Base-by-base conservation (phyloP, 2,888 invertebrate genomes). In the Amphipoea oculea region DNA sequence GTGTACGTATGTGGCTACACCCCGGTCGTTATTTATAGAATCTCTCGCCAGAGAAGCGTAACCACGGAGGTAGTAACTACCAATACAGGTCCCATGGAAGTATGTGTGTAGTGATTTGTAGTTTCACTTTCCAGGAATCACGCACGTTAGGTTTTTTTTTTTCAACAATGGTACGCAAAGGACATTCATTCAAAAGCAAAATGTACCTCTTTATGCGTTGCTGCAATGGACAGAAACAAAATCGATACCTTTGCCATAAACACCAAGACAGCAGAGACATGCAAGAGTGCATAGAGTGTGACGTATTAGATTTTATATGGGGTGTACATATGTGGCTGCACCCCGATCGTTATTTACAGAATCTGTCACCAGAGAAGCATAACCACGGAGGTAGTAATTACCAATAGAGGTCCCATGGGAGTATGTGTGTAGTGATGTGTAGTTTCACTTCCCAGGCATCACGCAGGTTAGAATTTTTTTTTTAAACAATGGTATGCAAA, bases 191-290 rank as follows among this genome's bases (percentile, higher is more conserved):
- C 62, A 14, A 7, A 29, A 17, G 63, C 14, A 63, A 36, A 17
- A 62, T 36, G 36, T 36, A 36, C 36, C 29, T 17, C 62, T 29
- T 1, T 36, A 7, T 29, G 62, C 7, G 6, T 17, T 62, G 29
- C 23, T 23, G 42, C 42, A 48, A 51, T 69, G 36, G 2, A 48
- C 9, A 17, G 36, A 48, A 66, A 48, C 17, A 36, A 72, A 65
- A 36, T 45, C 63, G 23, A 45, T 63, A 14, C 63, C 63, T 63
- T 29, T 48, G 70, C 48, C 57, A 60, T 48, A 54, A 73, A 36
- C 14, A 76, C 75, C 36, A 76, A 72, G 71, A 48, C 0, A 60
- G 7, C 72, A 76, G 57, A 48, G 29, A 48, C n/a, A 36, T 36
- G 60, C 71, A 45, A 48, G 6, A 17, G 45, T 60, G 71, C 45